Conservation (phyloP, 2,888 invertebrate genomes). For the Griposia aprilina region DNA sequence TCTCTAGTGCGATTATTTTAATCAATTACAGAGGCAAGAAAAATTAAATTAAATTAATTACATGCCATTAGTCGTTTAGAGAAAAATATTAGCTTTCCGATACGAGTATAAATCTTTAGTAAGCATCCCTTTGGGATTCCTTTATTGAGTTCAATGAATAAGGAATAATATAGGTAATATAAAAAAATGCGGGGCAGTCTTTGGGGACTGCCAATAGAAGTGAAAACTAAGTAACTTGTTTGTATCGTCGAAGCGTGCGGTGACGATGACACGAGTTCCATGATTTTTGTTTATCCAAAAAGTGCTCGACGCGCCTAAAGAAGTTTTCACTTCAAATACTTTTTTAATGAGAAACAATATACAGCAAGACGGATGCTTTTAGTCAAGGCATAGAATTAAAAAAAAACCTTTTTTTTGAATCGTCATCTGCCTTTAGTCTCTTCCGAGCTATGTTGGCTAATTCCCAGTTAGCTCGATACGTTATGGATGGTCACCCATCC, state of each 20-base stretch:
- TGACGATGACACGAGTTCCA: no score
- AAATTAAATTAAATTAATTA: slow-evolving; percentile 61
- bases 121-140: slow-evolving; percentile 7
- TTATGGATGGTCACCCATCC: neutral
- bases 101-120: slow-evolving; percentile 10
- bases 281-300: no score
- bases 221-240: no score
- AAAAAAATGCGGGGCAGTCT: no score
- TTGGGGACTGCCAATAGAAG: no score
- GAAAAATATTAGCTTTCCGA: slow-evolving; percentile 38
- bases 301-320: no score
- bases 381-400: neutral
- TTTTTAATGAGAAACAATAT: no score
- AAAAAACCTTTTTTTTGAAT: no score
- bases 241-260: no score
- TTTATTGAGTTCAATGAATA: slow-evolving; percentile 15
- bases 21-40: slow-evolving; percentile 50
- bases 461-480: no score
- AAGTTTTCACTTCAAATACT: no score
- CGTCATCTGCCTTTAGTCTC: neutral
- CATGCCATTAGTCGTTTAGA: slow-evolving; percentile 42
- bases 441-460: neutral
- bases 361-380: no score
- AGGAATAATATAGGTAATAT: neutral
- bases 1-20: slow-evolving; percentile 57